Percentiles rank a stretch among this genome's conserved stretches.
These are phyloP conservation scores for Epizoanthus ramosus DNA, from an alignment of 92 coral and sea anemone species.

Conservation along the genomic window DNA sequence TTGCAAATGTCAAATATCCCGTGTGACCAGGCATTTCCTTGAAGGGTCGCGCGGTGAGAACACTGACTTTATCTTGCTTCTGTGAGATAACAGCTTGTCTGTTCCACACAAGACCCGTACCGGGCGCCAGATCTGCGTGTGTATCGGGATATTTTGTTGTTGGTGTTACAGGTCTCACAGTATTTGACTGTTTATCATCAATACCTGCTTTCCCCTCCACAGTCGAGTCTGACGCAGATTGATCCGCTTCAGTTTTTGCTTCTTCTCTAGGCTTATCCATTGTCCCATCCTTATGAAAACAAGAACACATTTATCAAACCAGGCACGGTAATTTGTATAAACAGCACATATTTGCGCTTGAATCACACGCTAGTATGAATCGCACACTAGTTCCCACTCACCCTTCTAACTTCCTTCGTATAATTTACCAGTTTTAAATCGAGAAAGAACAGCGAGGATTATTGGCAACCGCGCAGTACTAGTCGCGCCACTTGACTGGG, in stretches of 20 bases:
- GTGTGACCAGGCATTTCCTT: constrained; percentile 94
- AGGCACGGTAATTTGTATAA: too few relatives aligned
- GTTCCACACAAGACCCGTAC: constrained; percentile 43
- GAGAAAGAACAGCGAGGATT: too few relatives aligned
- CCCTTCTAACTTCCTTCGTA: too few relatives aligned
- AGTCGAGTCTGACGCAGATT: background rate
- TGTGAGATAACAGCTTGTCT: constrained; percentile 40
- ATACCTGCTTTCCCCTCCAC: background rate
- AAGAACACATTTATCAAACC: background rate
- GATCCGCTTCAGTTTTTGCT: background rate
- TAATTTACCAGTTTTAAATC: too few relatives aligned
- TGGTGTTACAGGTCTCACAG: background rate
- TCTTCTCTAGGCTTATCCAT: constrained; percentile 5
- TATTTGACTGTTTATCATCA: background rate
- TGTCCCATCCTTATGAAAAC: background rate
- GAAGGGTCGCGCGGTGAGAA: constrained; percentile 75
- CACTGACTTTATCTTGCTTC: constrained; percentile 61
- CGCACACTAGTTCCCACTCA: too few relatives aligned
- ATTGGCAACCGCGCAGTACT: too few relatives aligned
- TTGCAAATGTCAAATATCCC: constrained; percentile 92
- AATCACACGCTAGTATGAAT: too few relatives aligned
- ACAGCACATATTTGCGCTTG: too few relatives aligned
- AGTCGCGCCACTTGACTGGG: too few relatives aligned
- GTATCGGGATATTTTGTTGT: constrained; percentile 14
- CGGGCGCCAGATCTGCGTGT: constrained; percentile 41